phyloP scores from a whole-genome alignment of 1,140 invertebrate species.

The Thaumetopoea pityocampa region DNA sequence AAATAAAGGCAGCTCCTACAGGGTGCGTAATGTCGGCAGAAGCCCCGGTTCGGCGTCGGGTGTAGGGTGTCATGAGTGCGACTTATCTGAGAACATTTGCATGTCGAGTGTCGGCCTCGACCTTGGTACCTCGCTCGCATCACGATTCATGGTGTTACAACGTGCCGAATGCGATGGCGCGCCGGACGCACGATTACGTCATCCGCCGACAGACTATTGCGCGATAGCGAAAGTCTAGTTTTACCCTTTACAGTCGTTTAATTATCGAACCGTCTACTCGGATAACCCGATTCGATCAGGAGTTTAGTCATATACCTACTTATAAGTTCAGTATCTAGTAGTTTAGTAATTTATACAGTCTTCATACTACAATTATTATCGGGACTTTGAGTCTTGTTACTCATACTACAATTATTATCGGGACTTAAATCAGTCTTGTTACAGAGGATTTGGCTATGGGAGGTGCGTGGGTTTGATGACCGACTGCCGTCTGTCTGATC shows the following conservation, averaged over 20 bases:
- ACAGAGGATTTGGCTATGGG: too few relatives aligned
- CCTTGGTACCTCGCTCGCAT: constrained; percentile 61
- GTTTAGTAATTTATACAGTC: too few relatives aligned
- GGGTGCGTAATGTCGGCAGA: constrained; percentile 41
- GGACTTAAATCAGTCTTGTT: too few relatives aligned
- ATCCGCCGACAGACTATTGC: constrained; percentile 17
- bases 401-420: too few relatives aligned
- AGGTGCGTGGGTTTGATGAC: too few relatives aligned
- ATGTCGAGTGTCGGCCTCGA: constrained; percentile 60
- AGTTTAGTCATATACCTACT: too few relatives aligned
- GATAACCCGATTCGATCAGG: too few relatives aligned
- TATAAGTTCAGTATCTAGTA: too few relatives aligned
- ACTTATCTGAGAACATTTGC: constrained; percentile 68
- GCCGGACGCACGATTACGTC: constrained; percentile 28
- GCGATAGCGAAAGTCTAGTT: constrained; percentile 27
- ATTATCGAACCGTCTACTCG: constrained; percentile 5
- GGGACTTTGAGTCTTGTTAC: too few relatives aligned
- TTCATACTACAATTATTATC: too few relatives aligned
- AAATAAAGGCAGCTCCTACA: constrained; percentile 53
- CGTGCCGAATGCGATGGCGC: constrained; percentile 33
- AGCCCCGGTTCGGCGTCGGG: constrained; percentile 37
- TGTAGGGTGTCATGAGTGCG: constrained; percentile 57
- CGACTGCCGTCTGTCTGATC: too few relatives aligned
- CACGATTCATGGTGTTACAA: constrained; percentile 29
- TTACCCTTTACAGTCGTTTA: constrained; percentile 18